Conservation (phyloP, 2,113 vertebrate genomes). For the Serilophus lunatus region DNA sequence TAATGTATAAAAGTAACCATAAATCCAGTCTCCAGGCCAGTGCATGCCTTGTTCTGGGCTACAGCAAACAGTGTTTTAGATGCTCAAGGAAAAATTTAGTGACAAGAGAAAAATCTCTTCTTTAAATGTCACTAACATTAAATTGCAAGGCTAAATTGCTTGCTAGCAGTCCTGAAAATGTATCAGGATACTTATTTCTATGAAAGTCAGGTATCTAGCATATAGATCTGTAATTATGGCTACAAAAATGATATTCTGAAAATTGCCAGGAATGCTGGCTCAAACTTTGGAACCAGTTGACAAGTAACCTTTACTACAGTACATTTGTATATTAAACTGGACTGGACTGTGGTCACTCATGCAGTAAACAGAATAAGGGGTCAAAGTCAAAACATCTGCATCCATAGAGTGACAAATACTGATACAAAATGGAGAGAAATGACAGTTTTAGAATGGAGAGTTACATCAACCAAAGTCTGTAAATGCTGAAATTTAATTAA, state of each 20-base stretch:
- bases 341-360: not conserved
- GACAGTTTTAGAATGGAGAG: not conserved
- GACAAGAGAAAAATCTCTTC: not conserved
- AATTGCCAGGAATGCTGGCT: not conserved
- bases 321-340: not conserved
- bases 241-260: not conserved
- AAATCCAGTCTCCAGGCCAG: not conserved
- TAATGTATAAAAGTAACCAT: not conserved
- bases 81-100: not conserved
- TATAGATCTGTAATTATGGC: not conserved
- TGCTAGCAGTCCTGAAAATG: not conserved
- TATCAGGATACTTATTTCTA: not conserved
- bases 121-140: not conserved
- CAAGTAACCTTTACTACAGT: not conserved
- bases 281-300: not conserved
- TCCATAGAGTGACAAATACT: not conserved
- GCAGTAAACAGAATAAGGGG: not conserved
- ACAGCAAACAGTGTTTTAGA: not conserved
- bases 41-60: not conserved
- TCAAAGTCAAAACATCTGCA: not conserved
- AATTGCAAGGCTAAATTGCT: not conserved
- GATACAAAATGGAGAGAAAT: not conserved
- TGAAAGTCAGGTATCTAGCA: not conserved
- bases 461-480: not conserved
- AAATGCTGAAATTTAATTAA: constrained; percentile 6